Base-by-base conservation (phyloP, 2,113 vertebrate species). In the Callipepla californica region DNA sequence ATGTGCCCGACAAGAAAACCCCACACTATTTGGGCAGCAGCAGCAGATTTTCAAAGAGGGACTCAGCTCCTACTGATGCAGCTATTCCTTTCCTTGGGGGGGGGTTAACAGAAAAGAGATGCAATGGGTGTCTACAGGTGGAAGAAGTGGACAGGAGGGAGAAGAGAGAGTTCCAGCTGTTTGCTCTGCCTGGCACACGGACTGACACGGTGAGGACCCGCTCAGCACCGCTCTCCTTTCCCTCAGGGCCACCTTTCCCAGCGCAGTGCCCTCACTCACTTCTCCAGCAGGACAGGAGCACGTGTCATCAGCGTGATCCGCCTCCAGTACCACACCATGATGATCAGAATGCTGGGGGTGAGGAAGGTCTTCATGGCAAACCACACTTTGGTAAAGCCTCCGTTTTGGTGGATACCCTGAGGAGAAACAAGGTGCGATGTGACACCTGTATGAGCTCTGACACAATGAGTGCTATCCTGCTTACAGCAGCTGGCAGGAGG, bases 341-440 rank as follows among this genome's bases (percentile, higher is more conserved):
- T 98, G 89, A 99, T 99, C 86, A 99, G 96, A 89, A 99, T 99
- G 97, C 99, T 99, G 81, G 99, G 99, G 0, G 99, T 99, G 36
- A 99, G 99, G 97, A 99, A 99, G 12, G 99, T 99, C 98, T 99
- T 99, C 99, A 99, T 99, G 91, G 99, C 99, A 94, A 99, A 99
- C 99, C 99, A 99, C 62, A 99, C 99, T 76, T 99, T 98, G 17
- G 99, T 99, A 94, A 99, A 99, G 77, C 99, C 99, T 50, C 99
- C 99, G 0, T 99, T 99, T 89, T 99, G 99, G 85, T 99, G 99
- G 93, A 99, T 99, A 65, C 98, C 96, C 99, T 99, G 45, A 40
- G 78, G 67, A 57, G 90, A 50, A 90, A 4, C 69, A 65, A 72
- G 15, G 66, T 16, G 34, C 28, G 53, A 48, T 8, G 15, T 16